Percentiles rank a stretch among this genome's conserved stretches.
These are phyloP conservation scores for Prunella fulvescens DNA, from an alignment of 2,113 vertebrate genomes.

Conservation along the genomic window DNA sequence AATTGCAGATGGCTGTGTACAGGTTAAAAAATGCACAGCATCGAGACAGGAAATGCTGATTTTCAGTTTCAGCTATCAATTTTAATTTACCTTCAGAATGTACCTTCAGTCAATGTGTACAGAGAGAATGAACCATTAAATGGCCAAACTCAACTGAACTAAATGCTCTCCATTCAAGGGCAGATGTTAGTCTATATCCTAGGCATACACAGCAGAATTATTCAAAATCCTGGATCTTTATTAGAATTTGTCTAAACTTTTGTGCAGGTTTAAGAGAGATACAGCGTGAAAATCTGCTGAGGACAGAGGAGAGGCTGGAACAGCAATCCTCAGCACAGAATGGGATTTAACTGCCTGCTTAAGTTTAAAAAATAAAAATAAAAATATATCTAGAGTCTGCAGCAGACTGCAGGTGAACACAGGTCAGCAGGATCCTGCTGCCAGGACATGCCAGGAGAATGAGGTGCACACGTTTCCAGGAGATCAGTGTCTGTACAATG, in stretches of 20 bases:
- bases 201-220: not conserved
- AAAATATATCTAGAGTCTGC: not conserved
- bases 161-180: not conserved
- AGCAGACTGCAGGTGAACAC: not conserved
- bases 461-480: rapidly evolving
- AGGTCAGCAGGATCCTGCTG: not conserved
- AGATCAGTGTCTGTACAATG: not conserved
- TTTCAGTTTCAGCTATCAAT: conserved; percentile 10
- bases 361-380: not conserved
- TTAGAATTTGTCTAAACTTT: not conserved
- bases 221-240: not conserved
- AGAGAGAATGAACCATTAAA: not conserved
- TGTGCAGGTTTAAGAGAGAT: not conserved
- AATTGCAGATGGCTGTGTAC: conserved; percentile 18
- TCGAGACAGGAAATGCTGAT: not conserved
- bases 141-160: not conserved
- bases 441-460: not conserved
- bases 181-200: not conserved
- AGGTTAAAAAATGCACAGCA: not conserved
- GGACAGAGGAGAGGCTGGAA: not conserved
- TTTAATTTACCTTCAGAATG: not conserved
- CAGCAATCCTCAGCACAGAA: not conserved
- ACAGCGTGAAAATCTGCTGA: rapidly evolving
- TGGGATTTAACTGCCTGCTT: not conserved
- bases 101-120: not conserved